These are phyloP conservation scores for Drosophila oshimai DNA, from an alignment of 1,140 invertebrate genomes.

Conservation along the genomic window DNA sequence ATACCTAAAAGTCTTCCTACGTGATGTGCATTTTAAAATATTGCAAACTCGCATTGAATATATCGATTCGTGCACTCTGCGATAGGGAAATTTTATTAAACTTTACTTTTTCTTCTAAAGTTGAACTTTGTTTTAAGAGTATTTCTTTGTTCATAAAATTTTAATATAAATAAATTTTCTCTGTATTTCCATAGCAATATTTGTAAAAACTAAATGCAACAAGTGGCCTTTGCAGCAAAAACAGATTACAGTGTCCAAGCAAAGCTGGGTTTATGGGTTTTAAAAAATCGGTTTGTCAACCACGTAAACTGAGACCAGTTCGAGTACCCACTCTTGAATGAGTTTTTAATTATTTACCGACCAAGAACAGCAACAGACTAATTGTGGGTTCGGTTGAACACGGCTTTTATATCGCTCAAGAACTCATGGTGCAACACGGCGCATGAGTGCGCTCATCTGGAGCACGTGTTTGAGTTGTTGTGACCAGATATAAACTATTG, in stretches of 20 bases:
- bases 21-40: constrained; percentile 23
- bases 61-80: constrained; percentile 9
- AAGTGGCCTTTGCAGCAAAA: neutral
- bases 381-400: neutral
- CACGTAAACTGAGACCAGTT: neutral
- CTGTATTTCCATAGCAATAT: too few species aligned
- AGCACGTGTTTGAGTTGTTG: constrained; percentile 27
- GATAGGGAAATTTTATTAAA: neutral
- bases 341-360: constrained; percentile 1
- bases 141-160: too few species aligned
- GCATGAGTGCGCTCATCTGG: constrained; percentile 13
- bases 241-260: neutral
- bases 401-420: constrained; percentile 8
- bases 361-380: constrained; percentile 18
- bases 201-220: neutral
- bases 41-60: constrained; percentile 1
- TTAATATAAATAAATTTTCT: too few species aligned
- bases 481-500: neutral
- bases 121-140: too few species aligned
- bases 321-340: neutral
- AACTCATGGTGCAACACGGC: neutral
- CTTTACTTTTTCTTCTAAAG: too few species aligned
- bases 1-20: constrained; percentile 28
- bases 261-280: neutral
- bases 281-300: neutral